A percentile compares a stretch with the other conserved stretches of the same genome.
These are phyloP conservation scores for Tautogolabrus adspersus DNA, from an alignment of 2,113 vertebrate species.

Conservation along the genomic window DNA sequence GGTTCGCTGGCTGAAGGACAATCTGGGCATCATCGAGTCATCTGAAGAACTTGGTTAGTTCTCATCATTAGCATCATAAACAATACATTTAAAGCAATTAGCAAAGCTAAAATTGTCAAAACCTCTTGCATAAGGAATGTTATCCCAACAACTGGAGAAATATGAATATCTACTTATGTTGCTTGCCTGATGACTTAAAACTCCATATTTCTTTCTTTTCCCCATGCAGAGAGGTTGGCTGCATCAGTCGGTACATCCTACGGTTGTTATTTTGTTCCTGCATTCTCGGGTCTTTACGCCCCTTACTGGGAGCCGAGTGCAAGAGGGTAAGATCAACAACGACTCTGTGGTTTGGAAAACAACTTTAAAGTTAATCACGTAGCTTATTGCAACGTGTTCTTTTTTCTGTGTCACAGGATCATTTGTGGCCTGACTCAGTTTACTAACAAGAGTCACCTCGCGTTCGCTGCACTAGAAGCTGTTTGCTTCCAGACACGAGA, in stretches of 20 bases:
- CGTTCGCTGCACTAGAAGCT: constrained; percentile 94
- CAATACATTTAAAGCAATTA: no score
- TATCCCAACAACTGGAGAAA: no score
- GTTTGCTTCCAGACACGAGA: constrained; percentile 96
- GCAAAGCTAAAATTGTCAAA: no score
- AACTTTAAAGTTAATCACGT: not conserved
- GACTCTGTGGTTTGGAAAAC: rapidly evolving
- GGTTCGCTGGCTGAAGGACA: constrained; percentile 96
- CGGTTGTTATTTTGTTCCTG: constrained; percentile 96
- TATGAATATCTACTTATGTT: no score
- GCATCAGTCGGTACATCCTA: constrained; percentile 92
- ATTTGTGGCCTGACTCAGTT: constrained; percentile 97
- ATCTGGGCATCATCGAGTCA: constrained; percentile 90
- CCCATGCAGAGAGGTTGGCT: constrained; percentile 89
- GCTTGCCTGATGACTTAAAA: not conserved
- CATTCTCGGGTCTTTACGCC: constrained; percentile 95
- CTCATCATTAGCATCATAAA: not conserved
- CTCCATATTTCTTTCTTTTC: not conserved
- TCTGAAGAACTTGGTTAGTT: constrained; percentile 91
- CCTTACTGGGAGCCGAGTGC: constrained; percentile 97
- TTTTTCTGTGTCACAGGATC: constrained; percentile 83
- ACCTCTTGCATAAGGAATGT: no score
- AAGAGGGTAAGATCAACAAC: constrained; percentile 86
- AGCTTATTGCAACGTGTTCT: not conserved
- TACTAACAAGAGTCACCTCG: constrained; percentile 92